These are phyloP conservation scores for Candidula unifasciata DNA, from an alignment of 2,888 invertebrate genomes.

Conservation along the genomic window DNA sequence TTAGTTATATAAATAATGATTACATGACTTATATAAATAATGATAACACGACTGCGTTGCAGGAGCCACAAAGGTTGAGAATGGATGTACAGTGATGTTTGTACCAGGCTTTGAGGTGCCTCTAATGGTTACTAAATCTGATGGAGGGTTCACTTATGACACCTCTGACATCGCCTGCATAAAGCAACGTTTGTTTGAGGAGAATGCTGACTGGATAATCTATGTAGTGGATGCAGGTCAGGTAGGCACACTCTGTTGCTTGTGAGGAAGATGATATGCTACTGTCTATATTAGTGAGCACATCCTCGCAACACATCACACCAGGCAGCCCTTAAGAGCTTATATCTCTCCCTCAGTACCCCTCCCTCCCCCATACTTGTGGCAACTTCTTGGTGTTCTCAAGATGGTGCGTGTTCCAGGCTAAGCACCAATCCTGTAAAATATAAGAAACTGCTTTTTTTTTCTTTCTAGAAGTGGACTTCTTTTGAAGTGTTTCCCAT, in stretches of 20 bases:
- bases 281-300: no score
- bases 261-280: not conserved
- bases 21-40: not conserved
- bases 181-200: slow-evolving; percentile 83
- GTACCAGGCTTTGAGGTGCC: slow-evolving; percentile 82
- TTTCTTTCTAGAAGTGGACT: no score
- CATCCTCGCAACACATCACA: no score
- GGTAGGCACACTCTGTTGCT: slow-evolving; percentile 72
- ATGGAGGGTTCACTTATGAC: slow-evolving; percentile 97
- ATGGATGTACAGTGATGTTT: slow-evolving; percentile 82
- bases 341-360: no score
- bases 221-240: slow-evolving; percentile 98
- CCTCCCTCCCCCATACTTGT: no score
- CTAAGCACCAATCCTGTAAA: no score
- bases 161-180: slow-evolving; percentile 97
- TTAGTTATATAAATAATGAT: no score
- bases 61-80: slow-evolving; percentile 79
- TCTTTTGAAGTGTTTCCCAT: no score
- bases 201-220: slow-evolving; percentile 91
- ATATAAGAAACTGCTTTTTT: no score
- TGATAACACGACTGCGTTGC: not conserved
- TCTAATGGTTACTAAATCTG: slow-evolving; percentile 95
- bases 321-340: no score
- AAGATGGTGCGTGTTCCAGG: no score
- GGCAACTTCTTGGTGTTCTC: no score